Evolutionary conservation across 2,888 invertebrate genomes (phyloP).

Genomic region (Bruchidius siliquastri): DNA sequence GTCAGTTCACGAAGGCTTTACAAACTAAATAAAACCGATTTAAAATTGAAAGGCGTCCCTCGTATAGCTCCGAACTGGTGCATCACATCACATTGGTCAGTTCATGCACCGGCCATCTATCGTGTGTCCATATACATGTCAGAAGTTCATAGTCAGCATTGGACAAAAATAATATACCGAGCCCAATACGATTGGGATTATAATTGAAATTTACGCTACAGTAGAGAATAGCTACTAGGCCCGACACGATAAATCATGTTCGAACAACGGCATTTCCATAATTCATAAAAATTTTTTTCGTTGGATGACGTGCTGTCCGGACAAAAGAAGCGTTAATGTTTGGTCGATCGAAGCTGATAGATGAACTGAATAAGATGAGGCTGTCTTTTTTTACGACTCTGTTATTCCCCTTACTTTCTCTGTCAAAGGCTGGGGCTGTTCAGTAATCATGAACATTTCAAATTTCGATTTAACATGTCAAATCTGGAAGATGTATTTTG

Average conservation of each 20-base stretch:
- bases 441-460: too few species aligned
- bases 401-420: not conserved
- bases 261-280: not conserved
- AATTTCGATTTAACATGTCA: too few species aligned
- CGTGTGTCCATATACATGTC: not conserved
- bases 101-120: not conserved
- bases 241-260: not conserved
- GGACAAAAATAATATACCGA: not conserved
- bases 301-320: not conserved
- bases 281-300: not conserved
- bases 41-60: not conserved
- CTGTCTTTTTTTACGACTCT: not conserved
- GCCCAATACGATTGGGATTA: not conserved
- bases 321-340: not conserved
- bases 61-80: not conserved
- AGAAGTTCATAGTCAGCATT: not conserved
- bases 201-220: constrained; percentile 14
- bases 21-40: too few species aligned
- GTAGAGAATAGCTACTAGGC: constrained; percentile 8
- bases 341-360: not conserved
- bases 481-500: too few species aligned
- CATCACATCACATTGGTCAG: not conserved
- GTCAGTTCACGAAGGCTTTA: too few species aligned
- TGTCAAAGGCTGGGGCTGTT: too few species aligned
- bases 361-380: not conserved